Conservation (phyloP, 2,797 vertebrate genomes). For the Florisuga fusca region DNA sequence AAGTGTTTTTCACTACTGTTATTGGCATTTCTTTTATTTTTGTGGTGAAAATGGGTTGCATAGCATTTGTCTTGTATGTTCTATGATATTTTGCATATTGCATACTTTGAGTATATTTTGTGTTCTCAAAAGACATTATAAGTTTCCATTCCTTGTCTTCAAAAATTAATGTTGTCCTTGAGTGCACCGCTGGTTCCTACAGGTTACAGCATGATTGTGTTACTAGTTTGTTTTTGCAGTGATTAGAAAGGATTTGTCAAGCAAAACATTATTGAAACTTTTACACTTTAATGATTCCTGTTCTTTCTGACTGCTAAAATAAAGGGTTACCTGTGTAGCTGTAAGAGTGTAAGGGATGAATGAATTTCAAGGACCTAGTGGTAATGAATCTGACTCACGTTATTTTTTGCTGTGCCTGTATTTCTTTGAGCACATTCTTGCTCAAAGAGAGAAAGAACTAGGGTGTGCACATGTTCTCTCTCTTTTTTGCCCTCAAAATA, state of each 20-base stretch:
- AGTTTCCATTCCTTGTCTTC: not conserved
- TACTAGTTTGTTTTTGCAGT: not conserved
- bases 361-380: not conserved
- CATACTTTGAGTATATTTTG: not conserved
- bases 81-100: not conserved
- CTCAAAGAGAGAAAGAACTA: not conserved
- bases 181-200: not conserved
- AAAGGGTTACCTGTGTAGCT: not conserved
- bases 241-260: not conserved
- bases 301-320: not conserved
- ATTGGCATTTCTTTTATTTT: constrained; percentile 42
- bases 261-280: not conserved
- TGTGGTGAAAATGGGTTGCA: not conserved
- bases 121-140: not conserved
- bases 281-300: not conserved
- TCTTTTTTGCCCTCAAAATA: not conserved
- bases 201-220: not conserved
- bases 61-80: not conserved
- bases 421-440: not conserved
- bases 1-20: constrained; percentile 25
- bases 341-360: not conserved
- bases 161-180: not conserved
- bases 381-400: not conserved
- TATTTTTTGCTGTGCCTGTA: not conserved
- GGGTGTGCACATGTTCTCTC: not conserved